phyloP scores from a whole-genome alignment of 2,888 invertebrate species.

The Pasiphila rectangulata region DNA sequence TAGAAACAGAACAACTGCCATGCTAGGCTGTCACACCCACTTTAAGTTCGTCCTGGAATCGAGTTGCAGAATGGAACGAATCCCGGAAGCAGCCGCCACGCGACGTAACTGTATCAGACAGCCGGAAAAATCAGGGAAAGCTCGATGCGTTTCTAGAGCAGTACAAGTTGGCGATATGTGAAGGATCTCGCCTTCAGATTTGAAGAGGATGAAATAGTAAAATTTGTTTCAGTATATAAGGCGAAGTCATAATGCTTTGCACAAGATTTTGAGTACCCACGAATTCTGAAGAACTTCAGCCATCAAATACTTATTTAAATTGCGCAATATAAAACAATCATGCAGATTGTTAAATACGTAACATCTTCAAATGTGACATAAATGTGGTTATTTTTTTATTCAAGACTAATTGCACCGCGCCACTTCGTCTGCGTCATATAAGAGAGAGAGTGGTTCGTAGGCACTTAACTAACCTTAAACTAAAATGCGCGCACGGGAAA shows the following conservation, averaged over 20 bases:
- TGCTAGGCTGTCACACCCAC: not conserved
- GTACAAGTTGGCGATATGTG: constrained; percentile 14
- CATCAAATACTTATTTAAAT: too few relatives aligned
- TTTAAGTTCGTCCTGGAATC: constrained; percentile 9
- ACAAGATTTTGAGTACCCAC: too few relatives aligned
- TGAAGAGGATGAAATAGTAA: not conserved
- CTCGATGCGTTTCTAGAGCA: constrained; percentile 24
- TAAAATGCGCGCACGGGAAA: too few relatives aligned
- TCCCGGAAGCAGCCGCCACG: constrained; percentile 15
- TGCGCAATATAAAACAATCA: not conserved
- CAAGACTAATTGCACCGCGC: too few relatives aligned
- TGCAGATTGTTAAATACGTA: not conserved
- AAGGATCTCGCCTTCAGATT: constrained; percentile 10
- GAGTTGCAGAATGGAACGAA: constrained; percentile 20
- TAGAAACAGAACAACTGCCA: too few relatives aligned
- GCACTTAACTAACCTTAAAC: too few relatives aligned
- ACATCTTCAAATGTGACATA: not conserved
- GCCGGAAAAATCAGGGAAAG: constrained; percentile 33
- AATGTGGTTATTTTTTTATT: too few relatives aligned
- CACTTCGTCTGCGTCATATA: too few relatives aligned
- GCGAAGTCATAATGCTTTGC: not conserved
- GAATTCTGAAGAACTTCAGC: too few relatives aligned
- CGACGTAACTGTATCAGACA: constrained; percentile 30
- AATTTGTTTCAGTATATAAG: not conserved
- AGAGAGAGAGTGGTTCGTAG: too few relatives aligned